Base-by-base conservation (phyloP, 2,888 invertebrate species). In the Brachyopa scutellaris region DNA sequence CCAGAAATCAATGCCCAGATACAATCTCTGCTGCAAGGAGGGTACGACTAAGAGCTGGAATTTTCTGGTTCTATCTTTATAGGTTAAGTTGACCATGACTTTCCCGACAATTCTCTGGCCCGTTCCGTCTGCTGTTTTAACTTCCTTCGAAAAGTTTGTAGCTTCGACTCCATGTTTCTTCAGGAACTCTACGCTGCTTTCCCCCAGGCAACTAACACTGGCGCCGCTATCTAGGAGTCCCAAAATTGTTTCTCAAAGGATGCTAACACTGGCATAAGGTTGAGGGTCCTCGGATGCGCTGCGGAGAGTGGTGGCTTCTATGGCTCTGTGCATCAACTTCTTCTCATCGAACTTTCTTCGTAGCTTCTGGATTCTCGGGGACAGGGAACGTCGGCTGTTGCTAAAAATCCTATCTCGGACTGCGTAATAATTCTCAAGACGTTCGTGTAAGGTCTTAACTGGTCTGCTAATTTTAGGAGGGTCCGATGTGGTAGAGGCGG, bases 1-100 rank as follows among this genome's bases (percentile, higher is more conserved):
- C 57, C 57, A 57, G 13, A 57, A 38, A n/a, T 55, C n/a, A 7
- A 55, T 55, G 7, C 21, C 33, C 2, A 26, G 9, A 3, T 40
- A n/a, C n/a, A n/a, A n/a, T n/a, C n/a, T n/a, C n/a, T 57, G 57
- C 15, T 57, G 8, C 2, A 57, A 15, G 0, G 57, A 11, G 0
- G 57, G 57, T 2, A 57, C 57, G 1, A 38, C 4, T 3, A 38
- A 40, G 5, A 57, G 8, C 0, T 11, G 5, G 6, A 57, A 26
- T 1, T 8, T 8, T 9, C 23, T 38, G 5, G 21, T 38, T 9
- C 3, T 3, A 1, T 26, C 38, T 23, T 57, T 57, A 23, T 57
- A 57, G 3, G 23, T 1, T 2, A 38, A 2, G 2, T 3, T 8
- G 1, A 11, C 38, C 1, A n/a, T 8, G 1, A 40, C 7, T 13